A percentile compares a stretch with the other conserved stretches of the same genome.
These are phyloP conservation scores for Desmophyllum pertusum DNA, from an alignment of 92 coral and sea anemone species.

Conservation along the genomic window DNA sequence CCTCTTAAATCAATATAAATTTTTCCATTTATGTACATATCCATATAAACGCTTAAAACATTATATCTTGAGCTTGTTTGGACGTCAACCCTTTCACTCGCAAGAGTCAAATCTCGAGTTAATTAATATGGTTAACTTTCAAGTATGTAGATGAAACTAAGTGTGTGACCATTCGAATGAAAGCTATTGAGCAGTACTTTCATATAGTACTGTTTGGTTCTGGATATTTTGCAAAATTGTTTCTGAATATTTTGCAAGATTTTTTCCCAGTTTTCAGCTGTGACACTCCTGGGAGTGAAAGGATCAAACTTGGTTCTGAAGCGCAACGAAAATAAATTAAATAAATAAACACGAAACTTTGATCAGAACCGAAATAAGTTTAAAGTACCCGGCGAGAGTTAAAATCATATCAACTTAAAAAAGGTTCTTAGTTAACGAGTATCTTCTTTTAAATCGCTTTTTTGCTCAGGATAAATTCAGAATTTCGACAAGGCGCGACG, in stretches of 20 bases:
- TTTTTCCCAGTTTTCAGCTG: neutral
- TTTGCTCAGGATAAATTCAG: neutral
- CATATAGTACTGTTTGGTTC: neutral
- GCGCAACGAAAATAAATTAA: neutral
- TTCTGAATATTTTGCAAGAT: too few relatives aligned
- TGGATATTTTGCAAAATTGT: neutral
- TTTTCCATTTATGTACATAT: constrained; percentile 42
- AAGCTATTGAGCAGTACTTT: neutral
- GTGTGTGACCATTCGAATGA: neutral
- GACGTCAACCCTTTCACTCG: neutral
- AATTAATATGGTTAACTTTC: neutral
- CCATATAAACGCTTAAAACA: constrained; percentile 20
- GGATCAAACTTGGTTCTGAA: neutral
- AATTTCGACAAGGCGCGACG: neutral
- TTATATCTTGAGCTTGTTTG: neutral
- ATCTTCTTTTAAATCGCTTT: neutral
- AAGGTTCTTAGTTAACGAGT: neutral
- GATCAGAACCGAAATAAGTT: neutral
- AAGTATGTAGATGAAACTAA: neutral
- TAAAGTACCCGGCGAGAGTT: too few relatives aligned
- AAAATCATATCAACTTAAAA: neutral
- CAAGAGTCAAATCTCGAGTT: neutral
- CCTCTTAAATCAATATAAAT: constrained; percentile 22
- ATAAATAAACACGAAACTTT: neutral
- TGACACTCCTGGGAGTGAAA: neutral